Conservation (phyloP, 2,888 invertebrate species). For the Chesias legatella region DNA sequence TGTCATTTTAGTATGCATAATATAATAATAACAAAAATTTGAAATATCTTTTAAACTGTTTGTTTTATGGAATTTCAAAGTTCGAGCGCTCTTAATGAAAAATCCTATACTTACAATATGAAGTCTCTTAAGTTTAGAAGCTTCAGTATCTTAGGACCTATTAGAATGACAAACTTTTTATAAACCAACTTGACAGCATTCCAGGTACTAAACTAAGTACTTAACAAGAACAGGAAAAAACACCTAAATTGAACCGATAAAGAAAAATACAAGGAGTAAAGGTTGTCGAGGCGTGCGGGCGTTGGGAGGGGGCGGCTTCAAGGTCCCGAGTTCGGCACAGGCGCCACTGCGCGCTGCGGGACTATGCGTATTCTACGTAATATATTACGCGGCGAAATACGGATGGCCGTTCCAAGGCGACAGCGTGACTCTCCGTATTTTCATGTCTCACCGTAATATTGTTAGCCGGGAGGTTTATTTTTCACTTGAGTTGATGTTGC, state of each 20-base stretch:
- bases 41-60: too few relatives aligned
- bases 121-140: too few relatives aligned
- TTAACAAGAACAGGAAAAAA: constrained; percentile 20
- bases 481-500: constrained; percentile 8
- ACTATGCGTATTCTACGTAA: constrained; percentile 65
- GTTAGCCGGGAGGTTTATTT: constrained; percentile 1
- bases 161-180: background rate
- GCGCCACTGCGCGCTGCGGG: constrained; percentile 72
- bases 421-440: constrained; percentile 9
- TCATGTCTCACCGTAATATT: background rate
- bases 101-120: too few relatives aligned
- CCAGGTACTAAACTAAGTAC: background rate
- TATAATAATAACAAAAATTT: too few relatives aligned
- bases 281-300: constrained; percentile 40
- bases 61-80: too few relatives aligned
- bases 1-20: too few relatives aligned
- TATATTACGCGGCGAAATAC: constrained; percentile 44
- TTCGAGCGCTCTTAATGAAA: too few relatives aligned
- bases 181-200: background rate
- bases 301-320: constrained; percentile 33
- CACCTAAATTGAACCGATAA: constrained; percentile 23
- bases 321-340: constrained; percentile 53
- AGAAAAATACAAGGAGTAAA: constrained; percentile 46
- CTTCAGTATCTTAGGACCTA: background rate
- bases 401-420: constrained; percentile 20